phyloP scores from a whole-genome alignment of 2,113 vertebrate genomes.

The Indri indri region DNA sequence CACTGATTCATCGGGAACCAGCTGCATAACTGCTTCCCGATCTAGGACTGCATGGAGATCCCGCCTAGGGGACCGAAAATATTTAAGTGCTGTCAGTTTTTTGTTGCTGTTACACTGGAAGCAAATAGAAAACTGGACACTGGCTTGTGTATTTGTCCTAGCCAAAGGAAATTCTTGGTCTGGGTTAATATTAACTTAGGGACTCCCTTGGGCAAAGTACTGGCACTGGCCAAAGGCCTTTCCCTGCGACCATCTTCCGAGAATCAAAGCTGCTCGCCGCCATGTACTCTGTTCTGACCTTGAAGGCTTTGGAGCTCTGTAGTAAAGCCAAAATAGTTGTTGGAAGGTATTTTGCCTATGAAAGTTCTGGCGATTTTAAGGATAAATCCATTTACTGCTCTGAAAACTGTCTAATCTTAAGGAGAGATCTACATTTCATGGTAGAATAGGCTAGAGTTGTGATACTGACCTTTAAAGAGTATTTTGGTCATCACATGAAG shows the following conservation, averaged over 20 bases:
- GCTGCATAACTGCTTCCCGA: neutral
- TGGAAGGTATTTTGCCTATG: neutral
- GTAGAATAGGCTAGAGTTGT: slow-evolving; percentile 28
- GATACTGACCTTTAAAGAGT: slow-evolving; percentile 61
- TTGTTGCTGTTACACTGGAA: neutral
- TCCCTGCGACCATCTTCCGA: neutral
- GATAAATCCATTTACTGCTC: neutral
- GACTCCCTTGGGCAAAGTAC: slow-evolving; percentile 41
- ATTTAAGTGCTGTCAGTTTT: neutral
- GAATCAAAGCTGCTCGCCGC: neutral
- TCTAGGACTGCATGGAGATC: neutral
- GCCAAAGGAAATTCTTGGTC: neutral
- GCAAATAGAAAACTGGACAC: neutral
- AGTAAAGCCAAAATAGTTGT: neutral
- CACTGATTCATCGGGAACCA: neutral
- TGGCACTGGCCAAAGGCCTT: slow-evolving; percentile 29
- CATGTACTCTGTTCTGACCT: neutral
- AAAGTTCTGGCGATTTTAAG: slow-evolving; percentile 18
- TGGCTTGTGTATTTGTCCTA: neutral
- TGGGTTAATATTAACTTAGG: slow-evolving; percentile 58
- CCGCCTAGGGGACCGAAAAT: neutral
- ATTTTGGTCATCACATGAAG: slow-evolving; percentile 58
- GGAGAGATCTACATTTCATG: neutral
- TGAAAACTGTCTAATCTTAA: slow-evolving; percentile 29
- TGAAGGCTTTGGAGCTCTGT: neutral